Evolutionary conservation across 2,797 vertebrate genomes (phyloP), one percentile per base, ranked within the genome.

Genomic region (Liparis tanakae): DNA sequence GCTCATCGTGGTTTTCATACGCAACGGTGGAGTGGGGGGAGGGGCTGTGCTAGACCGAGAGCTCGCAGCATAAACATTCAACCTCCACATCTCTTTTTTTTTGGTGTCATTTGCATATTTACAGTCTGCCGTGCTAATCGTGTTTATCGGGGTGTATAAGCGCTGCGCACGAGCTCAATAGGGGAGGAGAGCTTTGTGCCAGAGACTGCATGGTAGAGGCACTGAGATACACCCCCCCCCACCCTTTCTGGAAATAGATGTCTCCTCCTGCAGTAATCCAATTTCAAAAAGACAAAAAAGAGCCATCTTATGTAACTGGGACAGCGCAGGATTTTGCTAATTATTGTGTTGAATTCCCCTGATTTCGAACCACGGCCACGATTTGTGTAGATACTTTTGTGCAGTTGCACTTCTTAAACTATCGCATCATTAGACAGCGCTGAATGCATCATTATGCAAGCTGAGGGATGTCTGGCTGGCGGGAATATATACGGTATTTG

Each of bases 81-180:
- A 66, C 59, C 76, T 76, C 80, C 82, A 81, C 76, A 74, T 80
- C 82, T 82, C 76, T 67, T 65, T 66, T 30, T 30, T 30, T 30
- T n/a, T n/a, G n/a, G 25, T 76, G 41, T 79, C 66, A 87, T 93
- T 92, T 92, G 80, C 86, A 92, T 92, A 90, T 92, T 91, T 89
- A 91, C 88, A 84, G 85, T 88, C 81, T 74, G 72, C 61, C 83
- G 82, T 88, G 88, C 82, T 89, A 91, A 92, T 92, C 78, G 73
- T 85, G 78, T 87, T 88, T 92, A 88, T 88, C 88, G 88, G 80
- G 66, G 82, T 87, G 87, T 83, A 70, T 82, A 81, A 80, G 83
- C 53, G 58, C 56, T 72, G 73, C 7, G 17, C 71, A 78, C 68
- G 66, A 76, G 82, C 88, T 90, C 81, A 57, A 75, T 74, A 46